Conservation (phyloP, 2,797 vertebrate genomes). For the Sparus aurata region DNA sequence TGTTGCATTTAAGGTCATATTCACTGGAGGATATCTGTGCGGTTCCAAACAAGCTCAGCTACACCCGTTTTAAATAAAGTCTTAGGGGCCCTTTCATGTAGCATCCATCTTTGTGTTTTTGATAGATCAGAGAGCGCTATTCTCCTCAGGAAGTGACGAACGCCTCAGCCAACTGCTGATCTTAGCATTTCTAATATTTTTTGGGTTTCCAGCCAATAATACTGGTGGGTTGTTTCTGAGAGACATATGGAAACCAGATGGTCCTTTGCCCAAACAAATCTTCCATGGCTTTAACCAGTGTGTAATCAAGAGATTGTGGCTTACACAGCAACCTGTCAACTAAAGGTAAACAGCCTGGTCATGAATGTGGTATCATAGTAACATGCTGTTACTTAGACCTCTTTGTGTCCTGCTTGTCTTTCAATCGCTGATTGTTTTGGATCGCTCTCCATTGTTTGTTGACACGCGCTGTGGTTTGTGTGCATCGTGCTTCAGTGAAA, state of each 20-base stretch:
- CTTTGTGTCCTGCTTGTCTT: conserved; percentile 29
- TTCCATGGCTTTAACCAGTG: conserved; percentile 46
- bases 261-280: conserved; percentile 65
- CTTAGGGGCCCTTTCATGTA: conserved; percentile 18
- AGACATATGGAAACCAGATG: conserved; percentile 81
- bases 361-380: conserved; percentile 35
- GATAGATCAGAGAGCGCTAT: conserved; percentile 53
- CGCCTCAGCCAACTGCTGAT: conserved; percentile 54
- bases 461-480: conserved; percentile 20
- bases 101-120: conserved; percentile 50
- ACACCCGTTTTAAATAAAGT: not conserved
- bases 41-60: not conserved
- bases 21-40: not conserved
- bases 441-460: conserved; percentile 50
- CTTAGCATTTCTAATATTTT: conserved; percentile 61
- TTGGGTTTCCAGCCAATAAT: conserved; percentile 63
- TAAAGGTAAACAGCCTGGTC: conserved; percentile 64
- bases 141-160: conserved; percentile 58
- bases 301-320: conserved; percentile 68
- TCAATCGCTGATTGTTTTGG: conserved; percentile 39
- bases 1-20: not conserved
- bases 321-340: conserved; percentile 64
- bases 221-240: conserved; percentile 63
- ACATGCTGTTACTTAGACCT: conserved; percentile 16
- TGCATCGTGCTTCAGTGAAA: conserved; percentile 44